phyloP scores from a whole-genome alignment of 2,797 vertebrate genomes.

The Sebastes nivosus region DNA sequence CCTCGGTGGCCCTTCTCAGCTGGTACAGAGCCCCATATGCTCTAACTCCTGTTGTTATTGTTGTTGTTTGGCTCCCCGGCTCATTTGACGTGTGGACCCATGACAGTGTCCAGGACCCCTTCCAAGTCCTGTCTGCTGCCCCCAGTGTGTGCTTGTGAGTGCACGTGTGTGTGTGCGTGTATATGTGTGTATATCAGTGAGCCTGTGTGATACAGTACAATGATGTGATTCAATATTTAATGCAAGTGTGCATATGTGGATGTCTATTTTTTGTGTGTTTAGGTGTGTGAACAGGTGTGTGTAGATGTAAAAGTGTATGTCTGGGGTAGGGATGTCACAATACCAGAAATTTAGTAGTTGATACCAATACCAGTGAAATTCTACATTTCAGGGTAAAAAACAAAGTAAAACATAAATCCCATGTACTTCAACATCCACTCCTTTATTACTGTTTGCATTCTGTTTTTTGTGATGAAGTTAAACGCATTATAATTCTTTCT shows the following conservation, averaged over 20 bases:
- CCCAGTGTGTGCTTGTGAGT: conserved; percentile 10
- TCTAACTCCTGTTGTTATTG: conserved; percentile 79
- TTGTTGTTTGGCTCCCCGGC: conserved; percentile 79
- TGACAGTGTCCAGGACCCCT: conserved; percentile 80
- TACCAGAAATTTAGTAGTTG: too few relatives aligned
- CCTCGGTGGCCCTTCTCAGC: conserved; percentile 76
- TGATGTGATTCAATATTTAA: not conserved
- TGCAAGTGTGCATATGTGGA: not conserved
- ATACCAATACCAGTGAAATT: too few relatives aligned
- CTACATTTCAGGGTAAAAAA: too few relatives aligned
- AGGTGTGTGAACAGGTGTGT: too few relatives aligned
- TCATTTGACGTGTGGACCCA: conserved; percentile 81
- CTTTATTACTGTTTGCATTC: too few relatives aligned
- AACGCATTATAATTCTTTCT: too few relatives aligned
- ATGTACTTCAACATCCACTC: too few relatives aligned
- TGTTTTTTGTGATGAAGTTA: too few relatives aligned
- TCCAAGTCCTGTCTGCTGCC: conserved; percentile 71
- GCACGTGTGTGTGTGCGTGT: not conserved
- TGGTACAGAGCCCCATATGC: conserved; percentile 82
- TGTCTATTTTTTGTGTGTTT: not conserved
- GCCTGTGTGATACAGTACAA: not conserved
- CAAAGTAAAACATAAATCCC: too few relatives aligned
- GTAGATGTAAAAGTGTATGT: not conserved
- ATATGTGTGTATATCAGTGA: conserved; percentile 7
- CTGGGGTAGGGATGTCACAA: not conserved